Base-by-base conservation (phyloP, 2,888 invertebrate species). In the Thereva unica region DNA sequence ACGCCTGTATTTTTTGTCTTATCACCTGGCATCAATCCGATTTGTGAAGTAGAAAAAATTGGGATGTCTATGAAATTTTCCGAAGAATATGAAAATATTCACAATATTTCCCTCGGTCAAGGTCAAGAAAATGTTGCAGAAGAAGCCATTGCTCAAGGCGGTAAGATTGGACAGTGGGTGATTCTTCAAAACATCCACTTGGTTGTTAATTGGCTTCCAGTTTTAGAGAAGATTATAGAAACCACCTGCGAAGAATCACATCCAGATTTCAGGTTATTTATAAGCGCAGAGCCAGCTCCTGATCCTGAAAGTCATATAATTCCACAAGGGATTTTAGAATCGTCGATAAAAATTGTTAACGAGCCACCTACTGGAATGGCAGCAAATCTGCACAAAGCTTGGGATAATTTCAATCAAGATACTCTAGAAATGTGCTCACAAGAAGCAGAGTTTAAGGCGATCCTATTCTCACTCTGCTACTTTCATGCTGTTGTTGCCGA, bases 361-460 rank as follows among this genome's bases (percentile, higher is more conserved):
- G 97, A 97, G 79, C 95, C 97, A 0, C 97, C 97, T 0, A 92
- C 92, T 3, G 97, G 97, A 9, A 95, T 97, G 91, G 88, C 89
- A 78, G 95, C 96, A 3, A 97, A 97, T 81, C 84, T 97, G 50
- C 96, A 95, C 79, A 96, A 96, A 83, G 90, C 96, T 3, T 82
- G 97, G 75, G 93, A 94, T 76, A 94, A 93, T 83, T 97, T 96
- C 82, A 90, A 84, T 73, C 96, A 96, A 81, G 95, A 95, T 76
- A 93, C 92, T 0, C 82, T 96, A 64, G 97, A 96, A 77, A 91
- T 91, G 84, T 95, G 93, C 80, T 89, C 92, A 64, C 94, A 95
- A 78, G 97, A 96, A 80, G 89, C 92, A 0, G 97, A 97, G 80
- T 97, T 95, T 78, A 97, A 95, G 82, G 88, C 90, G 0, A 89